Evolutionary conservation across 2,888 invertebrate genomes (phyloP).

Genomic region (Hypercompe scribonia): DNA sequence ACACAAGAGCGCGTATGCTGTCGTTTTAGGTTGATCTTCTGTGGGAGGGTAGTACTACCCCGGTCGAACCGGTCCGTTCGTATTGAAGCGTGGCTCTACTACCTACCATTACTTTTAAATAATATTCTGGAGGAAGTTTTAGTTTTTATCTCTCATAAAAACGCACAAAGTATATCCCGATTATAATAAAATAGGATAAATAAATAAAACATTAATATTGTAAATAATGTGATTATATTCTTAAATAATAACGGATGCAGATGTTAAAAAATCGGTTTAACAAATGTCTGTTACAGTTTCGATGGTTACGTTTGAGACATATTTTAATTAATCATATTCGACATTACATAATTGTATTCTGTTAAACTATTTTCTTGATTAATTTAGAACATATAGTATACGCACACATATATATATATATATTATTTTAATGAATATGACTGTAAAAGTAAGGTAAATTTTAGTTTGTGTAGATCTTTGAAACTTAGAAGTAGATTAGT

Average conservation of each 20-base stretch:
- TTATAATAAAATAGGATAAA: conserved; percentile 22
- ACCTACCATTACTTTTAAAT: neutral
- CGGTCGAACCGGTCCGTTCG: no score
- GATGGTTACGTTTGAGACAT: conserved; percentile 55
- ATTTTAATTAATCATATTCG: conserved; percentile 18
- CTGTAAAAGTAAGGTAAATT: neutral
- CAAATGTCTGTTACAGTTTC: conserved; percentile 54
- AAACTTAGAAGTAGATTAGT: neutral
- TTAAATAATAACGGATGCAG: conserved; percentile 74
- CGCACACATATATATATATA: neutral
- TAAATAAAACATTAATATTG: conserved; percentile 53
- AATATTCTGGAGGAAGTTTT: neutral
- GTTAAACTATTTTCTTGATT: neutral
- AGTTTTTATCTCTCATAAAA: neutral
- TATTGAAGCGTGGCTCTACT: no score
- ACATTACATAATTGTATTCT: conserved; percentile 6
- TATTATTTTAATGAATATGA: neutral
- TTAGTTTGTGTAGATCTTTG: neutral
- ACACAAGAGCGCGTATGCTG: no score
- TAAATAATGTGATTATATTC: conserved; percentile 78
- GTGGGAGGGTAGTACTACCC: no score
- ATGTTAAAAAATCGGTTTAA: conserved; percentile 72
- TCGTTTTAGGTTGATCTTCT: no score
- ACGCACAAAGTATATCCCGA: neutral
- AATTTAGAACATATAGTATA: conserved; percentile 37